Conservation (phyloP, 2,113 vertebrate species). For the human (Homo sapiens) region GRCh38 chrY:24367001-24367500, state of each 20-base stretch:
- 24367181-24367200: background rate
- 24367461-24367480: background rate
- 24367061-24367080: background rate
- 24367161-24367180: background rate
- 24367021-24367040: background rate
- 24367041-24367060: background rate
- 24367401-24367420: background rate
- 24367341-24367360: background rate
- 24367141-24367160: background rate
- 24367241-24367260: background rate
- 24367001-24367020: too few species aligned
- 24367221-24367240: background rate
- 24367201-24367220: background rate
- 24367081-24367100: background rate
- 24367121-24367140: background rate
- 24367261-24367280: background rate
- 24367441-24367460: conserved; percentile 32
- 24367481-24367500: conserved; percentile 13
- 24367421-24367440: background rate
- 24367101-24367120: background rate
- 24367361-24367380: background rate
- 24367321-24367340: background rate
- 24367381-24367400: background rate
- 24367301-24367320: background rate
- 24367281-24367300: background rate